Evolutionary conservation across 1,140 invertebrate genomes (phyloP), one percentile per base, ranked within the genome.

Genomic region (Lasioglossum baleicum): DNA sequence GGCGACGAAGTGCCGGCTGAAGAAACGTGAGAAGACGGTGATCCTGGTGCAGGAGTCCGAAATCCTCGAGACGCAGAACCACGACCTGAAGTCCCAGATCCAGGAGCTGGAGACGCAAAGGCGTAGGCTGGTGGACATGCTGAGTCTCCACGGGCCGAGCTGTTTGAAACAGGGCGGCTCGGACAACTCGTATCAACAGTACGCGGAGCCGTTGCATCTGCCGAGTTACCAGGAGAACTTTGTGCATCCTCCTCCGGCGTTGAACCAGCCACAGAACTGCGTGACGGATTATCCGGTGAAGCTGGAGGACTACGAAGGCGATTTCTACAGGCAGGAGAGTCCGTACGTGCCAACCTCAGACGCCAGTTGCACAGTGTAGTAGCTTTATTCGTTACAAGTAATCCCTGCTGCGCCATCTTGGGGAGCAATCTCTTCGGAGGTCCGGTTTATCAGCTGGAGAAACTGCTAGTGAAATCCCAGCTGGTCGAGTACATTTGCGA

Each of bases 1-100:
- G 22, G 98, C 98, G 15, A 99, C 98, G 26, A 99, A 99, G 92
- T 99, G 98, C 91, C 95, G 98, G 71, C 95, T 98, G 94, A 99
- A 98, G 94, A 99, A 99, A 91, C 96, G 98, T 31, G 97, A 98
- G 89, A 95, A 96, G 81, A 98, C 97, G 1, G 95, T 96, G 67
- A 97, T 97, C 82, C 93, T 99, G 77, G 96, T 98, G 76, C 95
- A 96, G 87, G 97, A 98, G 93, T 97, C 97, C 11, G 97, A 98
- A 92, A 95, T 95, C 3, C 91, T 98, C 20, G 97, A 98, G 90
- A 95, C 95, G n/a, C 97, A 97, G 90, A 98, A 98, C 90, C 95
- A 97, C 40, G 96, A 97, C 83, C 92, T 98, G 44, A 98, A 97
- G 90, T 94, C 94, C 31, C 97, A 98, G 90, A 96, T 97, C 61